Base-by-base conservation (phyloP, 1,140 invertebrate species). In the Drosophila nannoptera region DNA sequence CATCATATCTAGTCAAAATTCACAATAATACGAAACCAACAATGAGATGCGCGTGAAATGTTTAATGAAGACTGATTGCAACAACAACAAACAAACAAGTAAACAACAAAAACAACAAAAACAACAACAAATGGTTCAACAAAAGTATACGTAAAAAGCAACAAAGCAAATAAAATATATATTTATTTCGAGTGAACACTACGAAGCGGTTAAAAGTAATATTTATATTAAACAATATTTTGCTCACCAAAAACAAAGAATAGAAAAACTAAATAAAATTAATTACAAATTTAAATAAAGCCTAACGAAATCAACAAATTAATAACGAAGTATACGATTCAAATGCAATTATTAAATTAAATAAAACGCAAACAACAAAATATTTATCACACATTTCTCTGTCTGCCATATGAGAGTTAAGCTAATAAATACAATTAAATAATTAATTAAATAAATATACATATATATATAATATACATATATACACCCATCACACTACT, bases 331-430 rank as follows among this genome's bases (percentile, higher is more conserved):
- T 88, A 87, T 88, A 84, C 82, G 82, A 87, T 87, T 77, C 83
- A 78, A 70, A 77, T 87, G 87, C 87, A 88, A 88, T 87, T 81
- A 83, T 78, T 81, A 77, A 88, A 87, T 76, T 87, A 87, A 74
- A 83, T 67, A 56, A 64, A 66, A 70, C 22, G 52, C 45, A 63
- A 78, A 69, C 32, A 50, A 68, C 46, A 68, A 32, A 75, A 62
- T 65, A 62, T 65, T 59, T 46, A 73, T 69, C 40, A 56, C 54
- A 74, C 69, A 74, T 58, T 56, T 55, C 43, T 56, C 54, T 69
- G 65, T 78, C 76, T 77, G 75, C 69, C 75, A 73, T 73, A 77
- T 43, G 69, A 68, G 32, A 75, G 56, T 64, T 22, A 22, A 22
- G 22, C 56, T 63, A 56, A 75, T n/a, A 70, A 67, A 71, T 76